Conservation (phyloP, 2,113 vertebrate genomes). For the Sorex fumeus region DNA sequence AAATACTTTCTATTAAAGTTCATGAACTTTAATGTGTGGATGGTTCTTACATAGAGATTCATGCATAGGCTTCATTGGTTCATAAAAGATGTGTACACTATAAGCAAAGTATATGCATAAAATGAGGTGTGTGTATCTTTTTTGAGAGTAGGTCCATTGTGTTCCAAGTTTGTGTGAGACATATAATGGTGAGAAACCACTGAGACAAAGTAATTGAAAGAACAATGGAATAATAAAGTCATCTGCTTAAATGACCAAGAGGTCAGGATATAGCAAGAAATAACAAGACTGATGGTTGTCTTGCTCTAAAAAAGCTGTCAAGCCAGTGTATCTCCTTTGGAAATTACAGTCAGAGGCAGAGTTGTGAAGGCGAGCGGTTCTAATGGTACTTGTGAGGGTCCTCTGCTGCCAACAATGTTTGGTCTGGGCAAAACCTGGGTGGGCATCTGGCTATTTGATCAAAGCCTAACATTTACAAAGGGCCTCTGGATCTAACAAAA, state of each 20-base stretch:
- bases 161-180: background rate
- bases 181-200: background rate
- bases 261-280: background rate
- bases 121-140: too few species aligned
- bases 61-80: background rate
- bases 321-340: background rate
- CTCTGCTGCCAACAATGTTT: background rate
- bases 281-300: background rate
- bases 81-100: background rate
- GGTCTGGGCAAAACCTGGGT: background rate
- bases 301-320: constrained; percentile 6
- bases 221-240: background rate
- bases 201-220: background rate
- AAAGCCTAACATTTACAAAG: background rate
- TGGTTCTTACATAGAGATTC: background rate
- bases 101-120: constrained; percentile 2
- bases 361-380: background rate
- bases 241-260: background rate
- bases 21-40: background rate
- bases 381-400: too few species aligned
- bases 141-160: background rate
- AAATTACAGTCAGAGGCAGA: background rate
- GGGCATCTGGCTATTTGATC: background rate
- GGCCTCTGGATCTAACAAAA: constrained; percentile 1
- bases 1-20: background rate